These are phyloP conservation scores for Dinomys branickii DNA, from an alignment of 2,113 vertebrate species.

Conservation along the genomic window DNA sequence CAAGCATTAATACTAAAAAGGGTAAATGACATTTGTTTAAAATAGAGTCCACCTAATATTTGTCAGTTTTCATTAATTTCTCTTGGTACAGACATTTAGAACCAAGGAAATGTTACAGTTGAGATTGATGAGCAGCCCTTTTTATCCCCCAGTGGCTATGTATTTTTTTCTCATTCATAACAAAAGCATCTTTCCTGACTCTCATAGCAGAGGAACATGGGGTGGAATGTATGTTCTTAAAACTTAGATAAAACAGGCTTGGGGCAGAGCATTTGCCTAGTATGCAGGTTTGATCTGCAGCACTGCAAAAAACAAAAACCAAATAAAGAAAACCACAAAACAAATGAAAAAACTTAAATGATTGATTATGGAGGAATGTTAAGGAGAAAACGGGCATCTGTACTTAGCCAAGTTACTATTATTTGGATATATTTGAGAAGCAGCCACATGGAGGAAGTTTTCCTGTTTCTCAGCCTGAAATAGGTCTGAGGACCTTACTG, in stretches of 20 bases:
- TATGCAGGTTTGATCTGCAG: background rate
- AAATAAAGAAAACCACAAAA: background rate
- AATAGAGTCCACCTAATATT: slow-evolving; percentile 23
- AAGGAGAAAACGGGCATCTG: background rate
- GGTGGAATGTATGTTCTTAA: background rate
- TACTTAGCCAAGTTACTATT: background rate
- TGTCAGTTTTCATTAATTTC: slow-evolving; percentile 44
- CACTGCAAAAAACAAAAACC: background rate
- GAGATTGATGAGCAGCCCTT: background rate
- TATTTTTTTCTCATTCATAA: slow-evolving; percentile 17
- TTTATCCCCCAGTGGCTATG: background rate
- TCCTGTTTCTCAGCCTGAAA: background rate
- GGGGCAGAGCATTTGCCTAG: background rate
- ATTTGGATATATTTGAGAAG: slow-evolving; percentile 23
- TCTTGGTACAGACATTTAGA: slow-evolving; percentile 26
- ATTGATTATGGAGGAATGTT: background rate
- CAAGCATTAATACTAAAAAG: slow-evolving; percentile 25
- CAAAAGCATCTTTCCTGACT: slow-evolving; percentile 50
- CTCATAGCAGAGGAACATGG: background rate
- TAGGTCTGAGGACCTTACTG: background rate
- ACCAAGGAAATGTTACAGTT: background rate
- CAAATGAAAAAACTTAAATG: background rate
- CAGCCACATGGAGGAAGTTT: background rate
- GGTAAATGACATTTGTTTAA: slow-evolving; percentile 21
- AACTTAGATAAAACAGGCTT: slow-evolving; percentile 10